Evolutionary conservation across 2,888 invertebrate species (phyloP).

Genomic region (Drosophila emarginata): DNA sequence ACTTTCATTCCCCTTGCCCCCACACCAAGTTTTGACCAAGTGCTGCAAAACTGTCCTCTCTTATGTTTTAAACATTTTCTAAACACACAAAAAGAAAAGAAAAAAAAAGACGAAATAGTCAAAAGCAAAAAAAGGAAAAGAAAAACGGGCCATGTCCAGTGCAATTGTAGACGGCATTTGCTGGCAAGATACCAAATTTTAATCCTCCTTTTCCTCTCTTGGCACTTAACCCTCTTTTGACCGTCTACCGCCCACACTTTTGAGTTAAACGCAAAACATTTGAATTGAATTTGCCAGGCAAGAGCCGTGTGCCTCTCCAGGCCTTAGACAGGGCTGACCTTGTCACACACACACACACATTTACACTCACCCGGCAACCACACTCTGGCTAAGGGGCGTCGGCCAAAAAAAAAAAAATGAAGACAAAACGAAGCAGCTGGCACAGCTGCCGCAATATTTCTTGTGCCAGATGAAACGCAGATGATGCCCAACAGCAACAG

Average conservation of each 20-base stretch:
- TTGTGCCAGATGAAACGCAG: constrained; percentile 82
- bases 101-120: too few relatives aligned
- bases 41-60: constrained; percentile 40
- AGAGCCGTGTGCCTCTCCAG: constrained; percentile 58
- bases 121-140: constrained; percentile 32
- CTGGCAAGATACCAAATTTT: constrained; percentile 78
- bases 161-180: constrained; percentile 55
- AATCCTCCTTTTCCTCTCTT: constrained; percentile 28
- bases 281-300: constrained; percentile 70
- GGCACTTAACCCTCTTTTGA: constrained; percentile 12
- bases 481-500: constrained; percentile 72
- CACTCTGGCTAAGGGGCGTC: constrained; percentile 44
- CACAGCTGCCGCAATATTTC: constrained; percentile 80
- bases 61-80: constrained; percentile 71
- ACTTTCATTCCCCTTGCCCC: background rate
- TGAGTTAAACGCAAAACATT: constrained; percentile 59
- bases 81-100: constrained; percentile 39
- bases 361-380: constrained; percentile 14
- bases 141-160: constrained; percentile 70
- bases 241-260: constrained; percentile 15
- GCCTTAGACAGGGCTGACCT: constrained; percentile 64
- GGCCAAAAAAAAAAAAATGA: constrained; percentile 34
- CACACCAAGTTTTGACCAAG: constrained; percentile 22
- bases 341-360: constrained; percentile 47
- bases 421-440: constrained; percentile 59